Base-by-base conservation (phyloP, 2,797 vertebrate species). In the Manis crassicaudata region DNA sequence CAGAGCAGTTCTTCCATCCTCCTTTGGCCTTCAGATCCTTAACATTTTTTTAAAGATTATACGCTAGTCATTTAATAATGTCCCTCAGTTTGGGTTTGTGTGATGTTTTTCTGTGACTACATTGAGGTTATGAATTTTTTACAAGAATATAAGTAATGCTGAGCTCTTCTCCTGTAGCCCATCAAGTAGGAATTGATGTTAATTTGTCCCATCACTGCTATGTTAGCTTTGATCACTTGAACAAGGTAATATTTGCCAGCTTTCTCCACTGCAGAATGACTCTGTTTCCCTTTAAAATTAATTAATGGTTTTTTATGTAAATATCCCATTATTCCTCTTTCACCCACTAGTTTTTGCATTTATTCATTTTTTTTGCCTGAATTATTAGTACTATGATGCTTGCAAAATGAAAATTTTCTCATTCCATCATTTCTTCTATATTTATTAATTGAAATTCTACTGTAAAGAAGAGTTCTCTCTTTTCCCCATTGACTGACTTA, bases 401-500 rank as follows among this genome's bases (percentile, higher is more conserved):
- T n/a, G 37, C 43, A 73, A 85, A 85, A 70, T 70, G 21, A 72
- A 80, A 75, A 52, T 46, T 58, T 80, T 63, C 83, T 76, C n/a
- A 50, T 84, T 54, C 50, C 16, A 52, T 88, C 6, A 46, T 70
- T 89, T 92, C 40, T 54, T 52, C 56, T 82, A 27, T 10, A 62
- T 52, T 58, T 92, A 46, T 70, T 90, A 79, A 72, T n/a, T 92
- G 82, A 96, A 88, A 94, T 88, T 68, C 73, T 88, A 23, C 56
- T 68, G 1, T 67, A 80, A 68, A 23, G 50, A 76, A 95, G 14
- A 88, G 27, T 37, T 85, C 75, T 85, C 60, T 79, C 54, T 80
- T 50, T 70, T 62, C 25, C 12, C 21, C 37, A 50, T 86, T 54
- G 67, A n/a, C 46, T 76, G 83, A 27, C 62, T 75, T 40, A 20